Percentiles rank a stretch among this genome's conserved stretches.
These are phyloP conservation scores for Chironex yamaguchii DNA, from an alignment of 30 jellyfish, hydroid and myxozoan genomes.

Conservation along the genomic window DNA sequence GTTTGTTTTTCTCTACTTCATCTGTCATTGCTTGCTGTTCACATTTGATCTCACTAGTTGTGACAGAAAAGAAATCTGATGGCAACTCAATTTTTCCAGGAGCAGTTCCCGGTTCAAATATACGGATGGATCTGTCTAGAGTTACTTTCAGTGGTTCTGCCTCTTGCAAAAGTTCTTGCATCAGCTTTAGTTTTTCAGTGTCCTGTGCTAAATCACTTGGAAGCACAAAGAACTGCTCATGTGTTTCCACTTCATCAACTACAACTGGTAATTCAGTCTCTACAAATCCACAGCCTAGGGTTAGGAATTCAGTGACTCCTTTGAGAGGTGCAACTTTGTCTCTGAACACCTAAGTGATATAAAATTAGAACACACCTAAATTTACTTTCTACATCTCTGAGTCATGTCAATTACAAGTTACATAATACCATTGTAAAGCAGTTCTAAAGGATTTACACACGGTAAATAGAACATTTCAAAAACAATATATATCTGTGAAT, in stretches of 20 bases:
- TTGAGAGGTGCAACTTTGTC: constrained; percentile 72
- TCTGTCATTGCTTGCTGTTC: constrained; percentile 56
- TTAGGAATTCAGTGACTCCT: constrained; percentile 82
- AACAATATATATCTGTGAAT: too few relatives aligned
- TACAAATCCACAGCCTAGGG: constrained; percentile 86
- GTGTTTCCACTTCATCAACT: constrained; percentile 17
- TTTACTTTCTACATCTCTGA: too few relatives aligned
- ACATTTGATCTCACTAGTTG: constrained; percentile 71
- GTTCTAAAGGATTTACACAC: too few relatives aligned
- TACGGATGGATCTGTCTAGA: constrained; percentile 74
- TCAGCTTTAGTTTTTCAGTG: constrained; percentile 65
- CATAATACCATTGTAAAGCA: too few relatives aligned
- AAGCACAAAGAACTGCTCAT: constrained; percentile 72
- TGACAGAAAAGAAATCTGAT: constrained; percentile 61
- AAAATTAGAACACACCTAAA: too few relatives aligned
- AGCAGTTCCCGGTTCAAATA: constrained; percentile 64
- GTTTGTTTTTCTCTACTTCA: constrained; percentile 59
- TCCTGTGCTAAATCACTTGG: constrained; percentile 76
- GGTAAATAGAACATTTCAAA: too few relatives aligned
- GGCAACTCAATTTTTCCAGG: constrained; percentile 67
- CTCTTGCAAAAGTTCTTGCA: constrained; percentile 68
- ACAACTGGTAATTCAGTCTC: constrained; percentile 56
- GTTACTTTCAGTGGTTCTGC: constrained; percentile 85
- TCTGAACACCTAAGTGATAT: constrained; percentile 54
- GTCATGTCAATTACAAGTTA: too few relatives aligned